These are phyloP conservation scores for Diadema setosum DNA, from an alignment of 35 echinoderm and acorn worm species.

Conservation along the genomic window DNA sequence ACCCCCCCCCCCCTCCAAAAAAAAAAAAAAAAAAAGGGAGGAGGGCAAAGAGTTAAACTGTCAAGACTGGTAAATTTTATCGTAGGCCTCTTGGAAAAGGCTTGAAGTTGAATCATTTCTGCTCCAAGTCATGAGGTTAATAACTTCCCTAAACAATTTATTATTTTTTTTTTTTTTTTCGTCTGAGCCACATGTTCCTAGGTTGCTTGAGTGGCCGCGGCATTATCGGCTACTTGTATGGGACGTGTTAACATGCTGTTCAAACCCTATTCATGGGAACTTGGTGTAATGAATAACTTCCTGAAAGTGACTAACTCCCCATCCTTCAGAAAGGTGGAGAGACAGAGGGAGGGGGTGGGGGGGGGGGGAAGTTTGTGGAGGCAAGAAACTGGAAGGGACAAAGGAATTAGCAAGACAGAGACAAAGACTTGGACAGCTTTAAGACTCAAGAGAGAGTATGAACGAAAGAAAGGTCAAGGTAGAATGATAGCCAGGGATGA, in stretches of 20 bases:
- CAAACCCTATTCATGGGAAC: constrained; percentile 10
- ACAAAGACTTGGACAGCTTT: not conserved
- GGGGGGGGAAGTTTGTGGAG: not conserved
- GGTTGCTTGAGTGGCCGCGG: too few relatives aligned
- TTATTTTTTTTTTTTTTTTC: too few relatives aligned
- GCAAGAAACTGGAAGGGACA: not conserved
- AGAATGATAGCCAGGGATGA: not conserved
- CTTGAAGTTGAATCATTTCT: too few relatives aligned
- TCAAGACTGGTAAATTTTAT: too few relatives aligned
- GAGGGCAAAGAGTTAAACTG: too few relatives aligned
- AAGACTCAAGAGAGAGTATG: not conserved
- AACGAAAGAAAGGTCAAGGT: not conserved
- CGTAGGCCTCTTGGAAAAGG: too few relatives aligned
- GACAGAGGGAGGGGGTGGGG: not conserved
- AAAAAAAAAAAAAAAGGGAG: too few relatives aligned
- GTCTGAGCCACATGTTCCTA: too few relatives aligned
- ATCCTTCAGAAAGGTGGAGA: not conserved
- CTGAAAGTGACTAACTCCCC: not conserved
- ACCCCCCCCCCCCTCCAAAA: too few relatives aligned
- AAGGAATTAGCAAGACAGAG: too few relatives aligned
- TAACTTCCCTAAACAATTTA: too few relatives aligned
- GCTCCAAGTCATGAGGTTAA: too few relatives aligned
- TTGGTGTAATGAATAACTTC: constrained; percentile 1
- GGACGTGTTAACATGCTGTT: not conserved
- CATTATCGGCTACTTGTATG: not conserved